Evolutionary conservation across 2,113 vertebrate genomes (phyloP), one percentile per base, ranked within the genome.

Genomic region (Pseudorhombus dupliciocellatus): DNA sequence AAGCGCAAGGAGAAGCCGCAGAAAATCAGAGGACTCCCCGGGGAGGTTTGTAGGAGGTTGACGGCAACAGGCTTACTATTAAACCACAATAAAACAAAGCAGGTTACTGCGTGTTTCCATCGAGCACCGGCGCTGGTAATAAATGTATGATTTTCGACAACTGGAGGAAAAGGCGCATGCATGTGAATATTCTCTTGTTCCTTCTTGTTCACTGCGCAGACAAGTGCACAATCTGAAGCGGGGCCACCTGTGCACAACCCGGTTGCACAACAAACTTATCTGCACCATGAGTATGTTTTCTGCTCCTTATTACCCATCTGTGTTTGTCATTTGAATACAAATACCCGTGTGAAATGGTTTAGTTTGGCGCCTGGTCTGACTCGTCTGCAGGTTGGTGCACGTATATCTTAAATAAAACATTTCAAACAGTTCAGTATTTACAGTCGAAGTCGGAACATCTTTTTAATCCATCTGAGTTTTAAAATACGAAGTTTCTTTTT

Each of bases 1-100:
- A 54, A 44, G 42, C 20, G 59, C 54, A 25, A 62, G 60, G 25
- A 61, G 42, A 42, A 1, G 28, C 34, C 34, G 68, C n/a, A 30
- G 30, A 40, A 40, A 66, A 75, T 4, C 57, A 64, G 64, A 42
- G 4, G 16, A 53, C 21, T 78, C 59, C 52, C 10, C 2, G 25
- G 67, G 52, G 46, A 63, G 52, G 44, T 56, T 61, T 73, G 48
- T 8, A 61, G 34, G 66, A 51, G 58, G 22, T 53, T 66, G 53
- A 7, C 14, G 37, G 31, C 46, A 64, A 46, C 31, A 51, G 44
- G 5, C 7, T 22, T 54, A 37, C 26, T 25, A 31, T 61, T 25
- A 68, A 77, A 67, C 9, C 44, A n/a, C 22, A 52, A 50, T 44
- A 24, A 63, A 77, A 62, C 42, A 53, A 61, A 46, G 14, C 4